A percentile compares a stretch with the other conserved stretches of the same genome.
These are phyloP conservation scores for Therioaphis trifolii DNA, from an alignment of 2,888 invertebrate genomes.

Conservation along the genomic window DNA sequence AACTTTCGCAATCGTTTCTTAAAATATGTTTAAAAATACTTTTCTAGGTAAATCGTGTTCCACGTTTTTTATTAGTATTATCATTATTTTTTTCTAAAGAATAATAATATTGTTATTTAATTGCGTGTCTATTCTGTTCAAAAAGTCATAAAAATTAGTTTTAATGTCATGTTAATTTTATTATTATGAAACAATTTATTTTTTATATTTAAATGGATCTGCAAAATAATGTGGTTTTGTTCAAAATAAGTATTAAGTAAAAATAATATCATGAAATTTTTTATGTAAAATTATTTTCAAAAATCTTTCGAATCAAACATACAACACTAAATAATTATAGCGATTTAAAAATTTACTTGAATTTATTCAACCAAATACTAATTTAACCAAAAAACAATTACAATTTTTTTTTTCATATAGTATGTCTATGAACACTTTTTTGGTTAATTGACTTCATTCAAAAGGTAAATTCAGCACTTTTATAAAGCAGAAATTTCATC, in stretches of 20 bases:
- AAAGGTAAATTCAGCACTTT: too few species aligned
- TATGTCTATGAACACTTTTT: too few species aligned
- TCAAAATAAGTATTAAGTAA: neutral
- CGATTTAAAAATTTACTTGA: neutral
- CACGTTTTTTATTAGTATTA: neutral
- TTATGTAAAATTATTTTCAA: neutral
- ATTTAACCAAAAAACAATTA: too few species aligned
- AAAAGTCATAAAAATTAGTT: slow-evolving; percentile 30
- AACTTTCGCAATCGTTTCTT: neutral
- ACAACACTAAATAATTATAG: too few species aligned
- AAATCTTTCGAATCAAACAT: neutral
- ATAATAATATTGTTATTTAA: neutral
- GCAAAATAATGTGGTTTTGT: neutral
- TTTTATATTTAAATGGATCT: slow-evolving; percentile 23
- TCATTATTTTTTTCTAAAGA: neutral
- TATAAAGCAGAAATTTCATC: too few species aligned
- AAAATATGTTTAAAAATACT: neutral
- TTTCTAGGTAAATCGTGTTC: neutral
- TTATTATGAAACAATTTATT: neutral
- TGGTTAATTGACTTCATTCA: too few species aligned
- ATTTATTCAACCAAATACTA: too few species aligned
- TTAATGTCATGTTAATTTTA: slow-evolving; percentile 2
- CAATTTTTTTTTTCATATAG: too few species aligned
- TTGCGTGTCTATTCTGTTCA: neutral
- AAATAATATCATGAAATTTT: neutral